Evolutionary conservation across 1,140 invertebrate genomes (phyloP).

Genomic region (Orchestia grillus): DNA sequence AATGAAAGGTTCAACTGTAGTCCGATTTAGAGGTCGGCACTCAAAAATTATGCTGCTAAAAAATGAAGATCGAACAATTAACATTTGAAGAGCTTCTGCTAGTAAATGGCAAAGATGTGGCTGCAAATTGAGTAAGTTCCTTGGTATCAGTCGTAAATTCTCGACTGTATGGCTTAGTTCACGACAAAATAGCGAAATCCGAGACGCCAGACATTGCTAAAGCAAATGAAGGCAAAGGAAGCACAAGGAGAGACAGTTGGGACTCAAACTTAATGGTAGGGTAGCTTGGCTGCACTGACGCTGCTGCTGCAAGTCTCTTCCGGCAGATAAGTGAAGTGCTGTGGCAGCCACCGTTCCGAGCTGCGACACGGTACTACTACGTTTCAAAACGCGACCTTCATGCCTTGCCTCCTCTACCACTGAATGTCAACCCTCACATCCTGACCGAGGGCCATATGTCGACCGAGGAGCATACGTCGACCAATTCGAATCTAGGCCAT

Average conservation of each 20-base stretch:
- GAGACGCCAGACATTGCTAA: not conserved
- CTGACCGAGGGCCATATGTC: too few relatives aligned
- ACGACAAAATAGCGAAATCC: not conserved
- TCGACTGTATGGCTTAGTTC: not conserved
- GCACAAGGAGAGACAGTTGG: not conserved
- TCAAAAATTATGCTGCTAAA: not conserved
- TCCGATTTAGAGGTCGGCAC: not conserved
- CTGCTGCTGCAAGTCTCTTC: slow-evolving; percentile 8
- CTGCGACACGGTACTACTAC: not conserved
- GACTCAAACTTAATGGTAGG: not conserved
- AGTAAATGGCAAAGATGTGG: not conserved
- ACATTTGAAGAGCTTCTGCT: not conserved
- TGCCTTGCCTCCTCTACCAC: not conserved
- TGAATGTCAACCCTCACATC: too few relatives aligned
- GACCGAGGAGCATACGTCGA: too few relatives aligned
- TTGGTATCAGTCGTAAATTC: not conserved
- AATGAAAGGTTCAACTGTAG: too few relatives aligned
- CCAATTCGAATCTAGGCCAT: not conserved
- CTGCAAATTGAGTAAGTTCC: not conserved
- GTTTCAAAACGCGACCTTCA: not conserved
- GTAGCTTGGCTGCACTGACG: not conserved
- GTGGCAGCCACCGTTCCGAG: not conserved
- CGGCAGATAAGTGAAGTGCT: slow-evolving; percentile 45
- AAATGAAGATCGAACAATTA: not conserved
- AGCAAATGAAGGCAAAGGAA: not conserved